Evolutionary conservation across 2,888 invertebrate genomes (phyloP).

Genomic region (Caenorhabditis sulstoni): DNA sequence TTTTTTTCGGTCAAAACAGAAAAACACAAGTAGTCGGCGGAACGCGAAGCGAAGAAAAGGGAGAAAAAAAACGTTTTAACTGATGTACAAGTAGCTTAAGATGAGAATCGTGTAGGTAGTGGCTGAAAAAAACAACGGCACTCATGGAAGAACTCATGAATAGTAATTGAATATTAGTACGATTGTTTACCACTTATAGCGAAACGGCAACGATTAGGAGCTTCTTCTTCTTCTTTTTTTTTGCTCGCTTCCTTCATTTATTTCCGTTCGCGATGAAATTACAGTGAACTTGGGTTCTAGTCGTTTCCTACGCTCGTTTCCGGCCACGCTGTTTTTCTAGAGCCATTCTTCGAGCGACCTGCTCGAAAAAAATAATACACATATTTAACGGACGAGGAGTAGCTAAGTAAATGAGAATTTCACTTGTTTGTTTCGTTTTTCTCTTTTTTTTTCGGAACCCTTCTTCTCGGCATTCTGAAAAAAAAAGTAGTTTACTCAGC

Average conservation of each 20-base stretch:
- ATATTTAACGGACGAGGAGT: constrained; percentile 39
- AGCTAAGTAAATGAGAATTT: constrained; percentile 55
- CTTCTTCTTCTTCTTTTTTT: constrained; percentile 13
- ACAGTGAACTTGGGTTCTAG: constrained; percentile 36
- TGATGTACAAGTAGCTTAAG: constrained; percentile 23
- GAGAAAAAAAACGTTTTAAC: constrained; percentile 25
- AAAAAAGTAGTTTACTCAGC: constrained; percentile 48
- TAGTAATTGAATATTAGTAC: constrained; percentile 63
- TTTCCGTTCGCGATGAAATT: constrained; percentile 26
- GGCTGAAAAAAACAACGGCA: constrained; percentile 21
- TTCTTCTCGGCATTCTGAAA: constrained; percentile 26
- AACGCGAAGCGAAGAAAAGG: constrained; percentile 15
- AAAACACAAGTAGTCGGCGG: constrained; percentile 29
- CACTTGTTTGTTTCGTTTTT: constrained; percentile 41
- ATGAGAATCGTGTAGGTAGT: constrained; percentile 21
- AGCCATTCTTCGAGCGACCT: not conserved
- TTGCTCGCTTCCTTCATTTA: too few relatives aligned
- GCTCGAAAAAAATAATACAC: constrained; percentile 25
- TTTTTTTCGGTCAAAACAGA: constrained; percentile 33
- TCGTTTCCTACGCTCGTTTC: not conserved
- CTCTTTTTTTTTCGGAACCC: constrained; percentile 20
- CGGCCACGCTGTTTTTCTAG: constrained; percentile 11
- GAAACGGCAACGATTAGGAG: constrained; percentile 39
- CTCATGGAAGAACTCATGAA: constrained; percentile 50
- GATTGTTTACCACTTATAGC: constrained; percentile 59